Base-by-base conservation (phyloP, 2,888 invertebrate species). In the Apocheima hispidaria region DNA sequence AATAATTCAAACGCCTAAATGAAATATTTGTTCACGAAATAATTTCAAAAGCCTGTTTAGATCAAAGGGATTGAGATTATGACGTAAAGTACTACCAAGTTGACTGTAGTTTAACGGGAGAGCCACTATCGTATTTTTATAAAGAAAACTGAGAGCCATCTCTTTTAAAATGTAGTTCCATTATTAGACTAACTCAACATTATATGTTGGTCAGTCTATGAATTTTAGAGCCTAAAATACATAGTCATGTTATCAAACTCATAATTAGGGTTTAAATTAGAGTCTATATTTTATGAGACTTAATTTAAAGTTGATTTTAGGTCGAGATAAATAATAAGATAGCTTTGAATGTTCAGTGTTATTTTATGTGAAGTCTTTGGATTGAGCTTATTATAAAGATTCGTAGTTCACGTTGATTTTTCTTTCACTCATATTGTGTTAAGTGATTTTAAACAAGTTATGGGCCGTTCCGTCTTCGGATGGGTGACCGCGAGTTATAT, bases 181-280 rank as follows among this genome's bases (percentile, higher is more conserved):
- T 14, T 0, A 20, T 44, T 44, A 9, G 4, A 0, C 16, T 10
- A 16, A 5, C 2, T 23, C 4, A 2, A n/a, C 6, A 26, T 6
- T 35, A 16, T 16, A 14, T 14, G 2, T 28, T 28, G 10, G 41
- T 41, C 9, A 21, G 4, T n/a, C 12, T 41, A 4, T n/a, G 14
- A 40, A 40, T 10, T 40, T 20, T 12, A 41, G 18, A 12, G 18
- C n/a, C 14, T 10, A 21, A 35, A 33, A 49, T 36, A n/a, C 6
- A 18, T n/a, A 12, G 20, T 23, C 21, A 36, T 21, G 14, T 35
- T 33, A 33, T 36, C 14, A 49, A 49, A 49, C 6, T 35, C 35
- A 49, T 35, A 49, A 35, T 35, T 35, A 48, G 26, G 28, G 10
- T 18, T 35, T 33, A 49, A 23, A 35, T 35, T 49, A 49, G 6